Evolutionary conservation across 2,113 vertebrate genomes (phyloP), one percentile per base, ranked within the genome.

Genomic region (Seriola rivoliana): DNA sequence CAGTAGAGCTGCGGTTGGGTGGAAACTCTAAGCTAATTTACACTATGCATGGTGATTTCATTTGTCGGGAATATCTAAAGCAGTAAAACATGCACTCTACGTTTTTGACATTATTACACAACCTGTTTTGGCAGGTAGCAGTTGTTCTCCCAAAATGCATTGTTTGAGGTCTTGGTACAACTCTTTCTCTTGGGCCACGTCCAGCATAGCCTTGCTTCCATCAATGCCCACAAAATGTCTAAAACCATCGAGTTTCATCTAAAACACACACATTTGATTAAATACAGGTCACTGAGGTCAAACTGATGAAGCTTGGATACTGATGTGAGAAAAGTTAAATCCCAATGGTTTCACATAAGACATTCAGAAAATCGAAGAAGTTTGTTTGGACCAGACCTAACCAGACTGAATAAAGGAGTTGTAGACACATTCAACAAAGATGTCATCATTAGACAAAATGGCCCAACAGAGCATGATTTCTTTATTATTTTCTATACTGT

Each of bases 121-220:
- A 97, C 96, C 96, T 92, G 92, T 67, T n/a, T 94, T 78, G 6
- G 70, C 85, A 52, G 96, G 95, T 46, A 97, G 89, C 0, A 92
- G 70, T 29, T 95, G 93, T 44, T 21, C 82, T 87, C 96, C 95
- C 90, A 97, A 85, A 14, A 91, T 88, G 55, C 96, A 96, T 46
- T 70, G 91, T 81, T 80, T 92, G 76, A 97, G 93, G 23, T 78
- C 65, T 88, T 86, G 25, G 25, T 96, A 97, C 14, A 97, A 82
- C 5, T 94, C 91, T 0, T 90, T 94, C 66, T 82, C 88, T 46
- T 6, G 83, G 12, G 96, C 95, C 55, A 55, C 40, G 40, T 95
- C 80, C 82, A 97, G 84, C 97, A 97, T 97, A 34, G 34, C 86
- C 12, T 69, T 59, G 84, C 96, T 97, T 64, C 96, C 96, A 46